Conservation (phyloP, 2,113 vertebrate species). For the Verasper variegatus region DNA sequence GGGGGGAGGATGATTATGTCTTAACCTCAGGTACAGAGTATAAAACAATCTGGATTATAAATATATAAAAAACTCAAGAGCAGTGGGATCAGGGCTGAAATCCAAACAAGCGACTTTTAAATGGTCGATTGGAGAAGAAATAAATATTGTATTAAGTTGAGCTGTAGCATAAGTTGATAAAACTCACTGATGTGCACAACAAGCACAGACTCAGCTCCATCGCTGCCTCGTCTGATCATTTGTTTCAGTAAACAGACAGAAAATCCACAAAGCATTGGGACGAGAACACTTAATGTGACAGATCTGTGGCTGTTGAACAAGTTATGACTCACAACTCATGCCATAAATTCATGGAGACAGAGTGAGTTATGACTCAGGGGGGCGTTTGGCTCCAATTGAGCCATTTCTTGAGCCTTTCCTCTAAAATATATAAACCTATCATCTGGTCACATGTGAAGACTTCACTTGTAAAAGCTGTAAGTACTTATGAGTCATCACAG, state of each 20-base stretch:
- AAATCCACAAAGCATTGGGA: conserved; percentile 32
- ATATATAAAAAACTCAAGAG: conserved; percentile 15
- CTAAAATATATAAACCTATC: too few relatives aligned
- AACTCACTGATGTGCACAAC: not conserved
- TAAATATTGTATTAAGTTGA: conserved; percentile 33
- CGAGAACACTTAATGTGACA: conserved; percentile 47
- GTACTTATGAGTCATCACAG: too few relatives aligned
- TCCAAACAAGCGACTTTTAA: conserved; percentile 17
- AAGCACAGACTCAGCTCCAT: too few relatives aligned
- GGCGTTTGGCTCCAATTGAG: conserved; percentile 10
- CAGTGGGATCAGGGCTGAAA: conserved; percentile 22
- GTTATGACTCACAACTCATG: conserved; percentile 42
- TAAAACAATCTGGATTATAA: not conserved
- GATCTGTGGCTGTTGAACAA: conserved; percentile 43
- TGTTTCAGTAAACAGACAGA: not conserved
- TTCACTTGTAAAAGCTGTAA: too few relatives aligned
- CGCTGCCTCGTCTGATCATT: too few relatives aligned
- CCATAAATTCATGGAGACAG: conserved; percentile 3
- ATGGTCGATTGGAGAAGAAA: conserved; percentile 11
- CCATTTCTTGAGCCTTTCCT: conserved; percentile 18
- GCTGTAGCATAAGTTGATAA: not conserved
- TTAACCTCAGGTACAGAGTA: not conserved
- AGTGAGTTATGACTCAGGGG: conserved; percentile 46
- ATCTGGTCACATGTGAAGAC: not conserved
- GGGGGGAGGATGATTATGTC: not conserved